phyloP scores from a whole-genome alignment of 2,888 invertebrate species.

The Autographa pulchrina region DNA sequence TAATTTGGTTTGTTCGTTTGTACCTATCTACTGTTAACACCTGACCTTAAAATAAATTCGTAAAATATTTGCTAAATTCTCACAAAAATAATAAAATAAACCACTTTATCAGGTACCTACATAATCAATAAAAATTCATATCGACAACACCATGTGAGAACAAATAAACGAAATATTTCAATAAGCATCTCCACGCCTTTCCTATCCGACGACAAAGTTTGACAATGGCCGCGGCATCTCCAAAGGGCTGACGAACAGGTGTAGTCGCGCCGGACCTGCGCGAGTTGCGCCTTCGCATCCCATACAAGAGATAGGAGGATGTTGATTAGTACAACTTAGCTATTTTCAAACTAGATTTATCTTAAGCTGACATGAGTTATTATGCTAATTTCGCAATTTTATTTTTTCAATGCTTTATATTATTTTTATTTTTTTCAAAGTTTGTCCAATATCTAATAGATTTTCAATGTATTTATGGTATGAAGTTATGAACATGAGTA shows the following conservation, averaged over 20 bases:
- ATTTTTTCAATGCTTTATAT: neutral
- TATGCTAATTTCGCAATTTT: neutral
- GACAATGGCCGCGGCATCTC: conserved; percentile 83
- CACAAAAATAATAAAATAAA: no score
- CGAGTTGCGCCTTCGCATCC: conserved; percentile 53
- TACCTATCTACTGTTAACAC: no score
- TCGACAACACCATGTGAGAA: no score
- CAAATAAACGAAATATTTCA: neutral
- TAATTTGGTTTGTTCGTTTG: no score
- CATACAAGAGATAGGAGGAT: conserved; percentile 53
- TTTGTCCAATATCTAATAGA: no score
- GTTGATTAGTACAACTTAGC: conserved; percentile 44
- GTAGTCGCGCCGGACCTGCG: conserved; percentile 75
- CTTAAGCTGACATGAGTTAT: conserved; percentile 17
- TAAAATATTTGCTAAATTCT: no score
- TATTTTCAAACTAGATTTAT: conserved; percentile 46
- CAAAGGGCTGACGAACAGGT: conserved; percentile 86
- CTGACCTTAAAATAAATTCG: no score
- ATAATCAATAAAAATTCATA: no score
- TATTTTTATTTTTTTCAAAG: neutral
- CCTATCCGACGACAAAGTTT: conserved; percentile 68
- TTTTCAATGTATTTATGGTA: no score
- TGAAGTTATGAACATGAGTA: no score
- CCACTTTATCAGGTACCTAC: no score
- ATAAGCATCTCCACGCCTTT: conserved; percentile 55